Evolutionary conservation across 2,113 vertebrate genomes (phyloP).

Genomic region (Asarcornis scutulata): DNA sequence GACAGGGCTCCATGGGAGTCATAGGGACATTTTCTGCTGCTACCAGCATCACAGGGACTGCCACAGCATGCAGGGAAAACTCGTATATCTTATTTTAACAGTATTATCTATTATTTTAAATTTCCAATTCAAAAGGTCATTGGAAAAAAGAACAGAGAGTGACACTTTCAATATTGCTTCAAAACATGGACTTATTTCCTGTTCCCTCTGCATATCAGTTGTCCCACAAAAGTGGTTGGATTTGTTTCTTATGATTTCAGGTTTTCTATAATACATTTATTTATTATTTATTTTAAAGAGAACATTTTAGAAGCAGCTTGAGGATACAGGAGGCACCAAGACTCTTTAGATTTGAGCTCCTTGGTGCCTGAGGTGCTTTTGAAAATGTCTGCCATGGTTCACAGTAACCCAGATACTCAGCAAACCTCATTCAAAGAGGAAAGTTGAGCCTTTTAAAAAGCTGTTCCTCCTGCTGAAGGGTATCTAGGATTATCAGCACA

Average conservation of each 20-base stretch:
- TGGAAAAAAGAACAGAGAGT: background rate
- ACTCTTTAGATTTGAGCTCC: background rate
- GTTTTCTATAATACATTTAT: background rate
- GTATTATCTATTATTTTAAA: background rate
- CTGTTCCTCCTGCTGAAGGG: background rate
- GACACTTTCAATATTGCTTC: background rate
- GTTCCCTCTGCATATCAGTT: background rate
- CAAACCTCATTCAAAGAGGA: conserved; percentile 33
- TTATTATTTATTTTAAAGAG: background rate
- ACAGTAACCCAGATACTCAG: background rate
- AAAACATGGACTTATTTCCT: background rate
- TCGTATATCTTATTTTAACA: background rate
- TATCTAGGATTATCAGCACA: conserved; percentile 34
- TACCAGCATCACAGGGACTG: background rate
- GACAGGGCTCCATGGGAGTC: background rate
- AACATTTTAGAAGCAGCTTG: background rate
- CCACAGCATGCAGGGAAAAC: fast-evolving
- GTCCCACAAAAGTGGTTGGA: background rate
- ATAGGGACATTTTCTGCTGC: background rate
- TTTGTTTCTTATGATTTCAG: background rate
- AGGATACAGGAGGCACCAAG: background rate
- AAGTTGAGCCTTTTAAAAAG: conserved; percentile 4
- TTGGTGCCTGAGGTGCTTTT: background rate
- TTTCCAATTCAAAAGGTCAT: background rate
- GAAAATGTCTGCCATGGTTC: background rate